Evolutionary conservation across 1,140 invertebrate genomes (phyloP).

Genomic region (Drosophila paulistorum): DNA sequence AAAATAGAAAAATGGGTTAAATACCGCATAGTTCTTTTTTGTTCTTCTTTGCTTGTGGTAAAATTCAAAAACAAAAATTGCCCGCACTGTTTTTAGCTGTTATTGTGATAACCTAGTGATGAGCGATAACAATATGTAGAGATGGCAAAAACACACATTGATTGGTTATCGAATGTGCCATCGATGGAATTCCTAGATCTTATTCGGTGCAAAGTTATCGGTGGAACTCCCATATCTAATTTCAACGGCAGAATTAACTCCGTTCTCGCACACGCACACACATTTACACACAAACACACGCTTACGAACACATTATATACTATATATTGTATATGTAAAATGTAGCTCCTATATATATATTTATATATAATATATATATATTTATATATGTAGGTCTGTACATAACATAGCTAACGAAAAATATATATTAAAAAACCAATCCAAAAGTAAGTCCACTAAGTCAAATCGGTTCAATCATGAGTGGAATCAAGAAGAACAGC

Average conservation of each 20-base stretch:
- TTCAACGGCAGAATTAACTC: constrained; percentile 4
- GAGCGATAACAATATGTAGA: too few species aligned
- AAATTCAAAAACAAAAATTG: too few species aligned
- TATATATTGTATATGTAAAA: not conserved
- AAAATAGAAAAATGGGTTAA: too few species aligned
- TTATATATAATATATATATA: not conserved
- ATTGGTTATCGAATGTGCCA: too few species aligned
- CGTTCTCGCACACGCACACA: not conserved
- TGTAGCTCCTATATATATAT: constrained; percentile 4
- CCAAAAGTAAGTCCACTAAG: not conserved
- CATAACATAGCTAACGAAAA: constrained; percentile 3
- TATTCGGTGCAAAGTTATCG: not conserved
- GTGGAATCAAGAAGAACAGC: constrained; percentile 1
- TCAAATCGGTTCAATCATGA: not conserved
- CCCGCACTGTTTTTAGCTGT: too few species aligned
- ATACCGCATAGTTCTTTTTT: too few species aligned
- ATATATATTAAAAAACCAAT: not conserved
- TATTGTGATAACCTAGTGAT: too few species aligned
- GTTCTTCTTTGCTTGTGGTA: too few species aligned
- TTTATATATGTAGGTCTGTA: constrained; percentile 4
- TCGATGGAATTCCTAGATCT: too few species aligned
- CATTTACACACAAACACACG: not conserved
- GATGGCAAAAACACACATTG: too few species aligned
- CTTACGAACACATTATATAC: not conserved
- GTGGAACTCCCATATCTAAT: not conserved